Conservation (phyloP, 2,888 invertebrate genomes). For the Nowickia ferox region DNA sequence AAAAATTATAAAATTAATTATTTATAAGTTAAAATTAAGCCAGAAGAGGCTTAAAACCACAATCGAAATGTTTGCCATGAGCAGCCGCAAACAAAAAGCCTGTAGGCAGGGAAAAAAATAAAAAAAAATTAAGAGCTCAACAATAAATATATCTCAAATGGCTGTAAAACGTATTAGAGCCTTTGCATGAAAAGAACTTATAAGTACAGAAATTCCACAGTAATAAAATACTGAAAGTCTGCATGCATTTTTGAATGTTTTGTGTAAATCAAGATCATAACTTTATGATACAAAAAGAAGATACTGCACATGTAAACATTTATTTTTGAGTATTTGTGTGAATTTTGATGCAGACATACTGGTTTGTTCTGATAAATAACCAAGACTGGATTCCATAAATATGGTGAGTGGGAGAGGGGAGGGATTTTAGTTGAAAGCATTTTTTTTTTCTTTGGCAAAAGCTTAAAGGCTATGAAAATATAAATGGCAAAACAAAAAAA, state of each 20-base stretch:
- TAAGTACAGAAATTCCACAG: conserved; percentile 58
- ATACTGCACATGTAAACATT: not conserved
- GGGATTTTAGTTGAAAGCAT: not conserved
- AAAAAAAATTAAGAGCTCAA: not conserved
- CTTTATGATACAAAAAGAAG: conserved; percentile 21
- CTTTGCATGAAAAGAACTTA: conserved; percentile 25
- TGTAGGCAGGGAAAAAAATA: not conserved
- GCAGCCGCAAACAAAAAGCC: conserved; percentile 22
- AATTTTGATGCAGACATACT: conserved; percentile 20
- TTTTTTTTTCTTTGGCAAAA: conserved; percentile 19
- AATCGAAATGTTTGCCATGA: conserved; percentile 64
- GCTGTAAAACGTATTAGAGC: conserved; percentile 29
- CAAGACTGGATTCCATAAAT: not conserved
- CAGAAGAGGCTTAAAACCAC: conserved; percentile 70
- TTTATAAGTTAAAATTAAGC: conserved; percentile 70
- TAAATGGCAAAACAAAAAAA: conserved; percentile 33
- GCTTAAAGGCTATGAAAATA: conserved; percentile 62
- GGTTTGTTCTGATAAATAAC: conserved; percentile 29
- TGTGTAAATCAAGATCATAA: conserved; percentile 50
- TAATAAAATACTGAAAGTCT: conserved; percentile 57
- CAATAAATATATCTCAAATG: conserved; percentile 3
- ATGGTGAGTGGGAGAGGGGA: conserved; percentile 1
- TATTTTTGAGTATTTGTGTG: not conserved
- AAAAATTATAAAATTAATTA: conserved; percentile 68
- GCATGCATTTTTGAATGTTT: conserved; percentile 45